Conservation (phyloP, 2,797 vertebrate species). For the Gymnopithys bicolor region DNA sequence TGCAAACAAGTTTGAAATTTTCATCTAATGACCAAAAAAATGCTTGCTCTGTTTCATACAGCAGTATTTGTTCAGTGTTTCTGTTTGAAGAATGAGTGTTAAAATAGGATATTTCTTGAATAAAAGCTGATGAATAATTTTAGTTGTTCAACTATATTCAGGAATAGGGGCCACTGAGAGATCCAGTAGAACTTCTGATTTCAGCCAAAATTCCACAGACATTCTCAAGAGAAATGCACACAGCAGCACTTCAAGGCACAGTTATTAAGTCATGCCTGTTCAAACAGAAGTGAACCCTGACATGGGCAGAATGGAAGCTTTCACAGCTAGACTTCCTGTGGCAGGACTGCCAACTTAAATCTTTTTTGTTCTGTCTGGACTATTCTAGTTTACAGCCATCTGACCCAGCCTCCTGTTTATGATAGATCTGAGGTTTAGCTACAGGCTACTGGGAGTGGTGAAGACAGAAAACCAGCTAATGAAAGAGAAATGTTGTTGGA, state of each 20-base stretch:
- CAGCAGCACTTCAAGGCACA: conserved; percentile 10
- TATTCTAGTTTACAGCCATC: not conserved
- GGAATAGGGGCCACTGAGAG: not conserved
- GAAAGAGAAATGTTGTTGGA: not conserved
- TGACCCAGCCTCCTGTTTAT: not conserved
- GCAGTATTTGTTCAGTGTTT: not conserved
- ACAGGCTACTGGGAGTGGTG: not conserved
- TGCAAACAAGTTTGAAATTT: not conserved
- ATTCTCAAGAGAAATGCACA: conserved; percentile 14
- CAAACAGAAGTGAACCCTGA: conserved; percentile 51
- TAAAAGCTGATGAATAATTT: conserved; percentile 10
- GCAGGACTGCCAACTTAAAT: not conserved
- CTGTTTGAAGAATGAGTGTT: not conserved
- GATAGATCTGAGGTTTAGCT: not conserved
- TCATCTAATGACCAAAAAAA: not conserved
- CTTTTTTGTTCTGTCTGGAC: not conserved
- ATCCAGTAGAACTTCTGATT: conserved; percentile 36
- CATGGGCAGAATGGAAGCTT: conserved; percentile 33
- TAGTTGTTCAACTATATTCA: not conserved
- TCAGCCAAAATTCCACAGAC: not conserved
- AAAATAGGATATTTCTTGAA: not conserved
- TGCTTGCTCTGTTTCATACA: not conserved
- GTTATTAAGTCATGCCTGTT: conserved; percentile 3
- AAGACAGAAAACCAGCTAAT: not conserved
- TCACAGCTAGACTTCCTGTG: conserved; percentile 22